Evolutionary conservation across 1,140 invertebrate species (phyloP).

Genomic region (Trichonephila clavipes): DNA sequence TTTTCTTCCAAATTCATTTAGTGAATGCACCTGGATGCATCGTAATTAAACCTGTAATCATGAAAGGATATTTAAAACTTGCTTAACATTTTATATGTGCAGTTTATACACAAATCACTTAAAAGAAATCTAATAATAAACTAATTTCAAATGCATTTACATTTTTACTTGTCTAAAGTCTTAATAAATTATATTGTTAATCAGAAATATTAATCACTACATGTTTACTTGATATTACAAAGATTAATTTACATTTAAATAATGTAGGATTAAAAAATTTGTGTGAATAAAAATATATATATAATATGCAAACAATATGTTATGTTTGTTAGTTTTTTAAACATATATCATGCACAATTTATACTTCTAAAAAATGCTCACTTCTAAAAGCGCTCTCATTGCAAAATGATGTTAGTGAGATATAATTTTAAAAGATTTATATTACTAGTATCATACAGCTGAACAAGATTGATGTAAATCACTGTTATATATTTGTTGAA

Average conservation of each 20-base stretch:
- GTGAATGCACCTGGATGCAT: not conserved
- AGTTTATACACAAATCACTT: not conserved
- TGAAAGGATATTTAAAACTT: not conserved
- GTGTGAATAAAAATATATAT: not conserved
- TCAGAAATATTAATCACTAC: too few relatives aligned
- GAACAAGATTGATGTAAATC: too few relatives aligned
- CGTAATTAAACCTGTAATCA: not conserved
- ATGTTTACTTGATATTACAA: too few relatives aligned
- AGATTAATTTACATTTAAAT: not conserved
- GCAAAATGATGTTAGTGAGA: not conserved
- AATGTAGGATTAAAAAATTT: not conserved
- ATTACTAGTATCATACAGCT: not conserved
- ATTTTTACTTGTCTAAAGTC: too few relatives aligned
- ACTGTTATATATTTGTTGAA: too few relatives aligned
- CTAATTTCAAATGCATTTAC: too few relatives aligned
- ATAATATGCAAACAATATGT: too few relatives aligned
- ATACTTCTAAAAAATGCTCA: not conserved
- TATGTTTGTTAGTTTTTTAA: not conserved
- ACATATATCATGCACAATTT: not conserved
- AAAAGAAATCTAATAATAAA: too few relatives aligned
- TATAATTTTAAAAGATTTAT: slow-evolving; percentile 10
- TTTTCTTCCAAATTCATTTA: not conserved
- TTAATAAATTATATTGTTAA: too few relatives aligned
- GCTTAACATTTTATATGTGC: not conserved
- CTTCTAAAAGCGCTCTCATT: not conserved